Evolutionary conservation across 1,140 invertebrate genomes (phyloP), one percentile per base, ranked within the genome.

Genomic region (Zophobas atratus): DNA sequence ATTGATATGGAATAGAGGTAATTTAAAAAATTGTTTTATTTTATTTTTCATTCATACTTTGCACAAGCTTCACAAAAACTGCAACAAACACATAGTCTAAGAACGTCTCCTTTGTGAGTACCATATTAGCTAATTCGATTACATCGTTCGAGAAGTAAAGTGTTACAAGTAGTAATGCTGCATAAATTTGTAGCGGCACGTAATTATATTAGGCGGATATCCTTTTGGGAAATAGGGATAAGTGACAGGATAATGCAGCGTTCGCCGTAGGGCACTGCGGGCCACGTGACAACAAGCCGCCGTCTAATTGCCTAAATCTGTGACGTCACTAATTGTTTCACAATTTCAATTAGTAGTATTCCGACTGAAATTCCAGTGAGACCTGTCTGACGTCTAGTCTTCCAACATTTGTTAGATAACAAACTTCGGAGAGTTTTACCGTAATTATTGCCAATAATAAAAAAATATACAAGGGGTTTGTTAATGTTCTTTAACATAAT

Each of bases 221-320:
- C 78, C 80, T 78, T 72, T 75, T 79, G 80, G 80, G 80, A 81
- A 81, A 81, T 81, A 81, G 80, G 70, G 77, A 78, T 81, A 81
- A 81, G 80, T 81, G 80, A 81, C 80, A 81, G 80, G 78, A 81
- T 81, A 81, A 81, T 81, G 80, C 80, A 81, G 56, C 70, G 56
- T 75, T 75, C 76, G 73, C 72, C 70, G 70, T 51, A 75, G 53
- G 35, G 63, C 71, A 63, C 56, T 71, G 75, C 60, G 57, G 49
- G 76, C 76, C 76, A 81, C 80, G 78, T 79, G 78, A 81, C 78
- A 77, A 77, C 78, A 77, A 74, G 72, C 70, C 70, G 38, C 55
- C 71, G 77, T 77, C 80, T 77, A 79, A 79, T 79, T 79, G 77
- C 74, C 76, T 79, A 75, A 81, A 81, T 81, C 80, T 71, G 78